These are phyloP conservation scores for Trissolcus basalis DNA, from an alignment of 1,140 invertebrate species.

Conservation along the genomic window DNA sequence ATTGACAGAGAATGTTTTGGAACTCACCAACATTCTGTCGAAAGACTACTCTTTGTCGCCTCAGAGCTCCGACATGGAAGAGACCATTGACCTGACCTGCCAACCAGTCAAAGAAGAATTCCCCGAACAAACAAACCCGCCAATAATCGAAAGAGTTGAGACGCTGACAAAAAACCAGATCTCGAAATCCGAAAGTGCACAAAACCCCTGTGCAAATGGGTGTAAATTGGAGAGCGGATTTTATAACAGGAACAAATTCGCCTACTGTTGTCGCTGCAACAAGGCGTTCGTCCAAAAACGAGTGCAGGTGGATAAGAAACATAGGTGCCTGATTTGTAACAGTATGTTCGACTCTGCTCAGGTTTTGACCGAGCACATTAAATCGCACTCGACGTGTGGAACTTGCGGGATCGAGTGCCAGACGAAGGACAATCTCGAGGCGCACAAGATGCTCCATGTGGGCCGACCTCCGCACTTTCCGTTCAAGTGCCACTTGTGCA, in stretches of 20 bases:
- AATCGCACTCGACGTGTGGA: constrained; percentile 65
- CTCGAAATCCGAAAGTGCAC: not conserved
- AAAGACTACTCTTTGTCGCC: constrained; percentile 1
- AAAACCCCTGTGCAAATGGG: constrained; percentile 17
- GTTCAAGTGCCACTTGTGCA: constrained; percentile 67
- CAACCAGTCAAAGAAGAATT: too few species aligned
- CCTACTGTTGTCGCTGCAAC: constrained; percentile 34
- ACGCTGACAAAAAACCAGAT: not conserved
- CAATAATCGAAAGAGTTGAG: not conserved
- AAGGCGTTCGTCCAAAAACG: constrained; percentile 29
- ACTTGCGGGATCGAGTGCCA: constrained; percentile 63
- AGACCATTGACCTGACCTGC: too few species aligned
- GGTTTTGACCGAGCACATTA: constrained; percentile 56
- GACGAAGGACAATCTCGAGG: constrained; percentile 58
- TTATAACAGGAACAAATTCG: constrained; percentile 32
- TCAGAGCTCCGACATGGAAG: not conserved
- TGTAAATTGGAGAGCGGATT: constrained; percentile 28
- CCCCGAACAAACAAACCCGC: not conserved
- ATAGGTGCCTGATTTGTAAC: constrained; percentile 53
- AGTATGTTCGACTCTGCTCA: constrained; percentile 47
- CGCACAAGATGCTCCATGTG: constrained; percentile 61
- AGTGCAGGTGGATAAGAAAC: constrained; percentile 8
- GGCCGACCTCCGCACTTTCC: constrained; percentile 61
- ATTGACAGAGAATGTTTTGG: constrained; percentile 10
- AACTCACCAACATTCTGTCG: not conserved